Evolutionary conservation across 1,140 invertebrate genomes (phyloP), one percentile per base, ranked within the genome.

Genomic region (Vanessa atalanta): DNA sequence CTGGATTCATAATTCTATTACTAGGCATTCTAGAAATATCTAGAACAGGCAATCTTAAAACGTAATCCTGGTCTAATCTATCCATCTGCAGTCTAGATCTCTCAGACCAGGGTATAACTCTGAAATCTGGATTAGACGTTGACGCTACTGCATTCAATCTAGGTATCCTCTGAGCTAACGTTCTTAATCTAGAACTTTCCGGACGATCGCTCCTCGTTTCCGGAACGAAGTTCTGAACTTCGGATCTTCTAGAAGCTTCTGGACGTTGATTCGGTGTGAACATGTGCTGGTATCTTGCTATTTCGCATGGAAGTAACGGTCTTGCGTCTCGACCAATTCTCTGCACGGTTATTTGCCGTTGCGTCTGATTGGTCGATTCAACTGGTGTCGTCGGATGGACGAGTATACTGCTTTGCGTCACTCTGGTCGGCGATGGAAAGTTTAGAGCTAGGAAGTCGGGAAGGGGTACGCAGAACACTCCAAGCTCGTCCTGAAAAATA

Each of bases 261-360:
- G 75, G 20, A 37, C 76, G 72, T 23, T 79, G 77, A 51, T 82
- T 87, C 13, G 79, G 74, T 0, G 86, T 81, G 70, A 92, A 90
- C 88, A 92, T 89, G 60, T 92, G 88, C 61, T 91, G 90, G 80
- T 89, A 92, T 69, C 91, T 83, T 7, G 88, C 84, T 74, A 93
- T 88, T 72, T 93, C 92, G 60, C 79, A 81, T 0, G 90, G 85
- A 23, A 87, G 72, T 0, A 93, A 72, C 0, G 90, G 90, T 64
- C 91, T 74, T 3, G 91, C 93, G 70, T 93, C 93, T 61, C 90
- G 77, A 3, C 92, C 93, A 48, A 93, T 88, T 75, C 93, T 80
- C 50, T 93, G 93, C 6, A 93, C 90, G 31, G 91, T 88, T 67
- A 93, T 88, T 61, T 93, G 90, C 15, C 87, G 75, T 66, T 83